These are phyloP conservation scores for Armadillidium nasatum DNA, from an alignment of 1,140 invertebrate genomes.

Conservation along the genomic window DNA sequence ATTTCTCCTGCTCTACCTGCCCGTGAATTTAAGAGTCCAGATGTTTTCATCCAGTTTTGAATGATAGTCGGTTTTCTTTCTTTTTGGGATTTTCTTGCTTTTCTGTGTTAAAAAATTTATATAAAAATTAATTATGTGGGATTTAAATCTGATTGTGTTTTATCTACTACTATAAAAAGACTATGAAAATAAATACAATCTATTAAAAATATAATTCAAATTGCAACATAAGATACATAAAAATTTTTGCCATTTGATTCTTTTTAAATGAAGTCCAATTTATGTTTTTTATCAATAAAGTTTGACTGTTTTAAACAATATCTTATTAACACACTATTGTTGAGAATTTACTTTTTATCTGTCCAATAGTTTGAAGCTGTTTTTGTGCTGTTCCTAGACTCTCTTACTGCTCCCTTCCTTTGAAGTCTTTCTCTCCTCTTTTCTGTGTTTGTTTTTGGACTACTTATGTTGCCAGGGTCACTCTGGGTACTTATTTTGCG, in stretches of 20 bases:
- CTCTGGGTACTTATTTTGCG: conserved; percentile 35
- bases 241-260: too few species aligned
- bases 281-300: too few species aligned
- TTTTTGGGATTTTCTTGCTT: conserved; percentile 30
- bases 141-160: too few species aligned
- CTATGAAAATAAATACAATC: too few species aligned
- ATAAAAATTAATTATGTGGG: not conserved
- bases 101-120: conserved; percentile 22
- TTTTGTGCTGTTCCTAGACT: not conserved
- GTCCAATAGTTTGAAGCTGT: too few species aligned
- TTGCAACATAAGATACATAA: too few species aligned
- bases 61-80: conserved; percentile 37
- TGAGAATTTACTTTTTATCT: too few species aligned
- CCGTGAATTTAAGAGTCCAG: conserved; percentile 48
- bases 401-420: conserved; percentile 34
- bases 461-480: conserved; percentile 27
- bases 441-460: not conserved
- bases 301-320: too few species aligned
- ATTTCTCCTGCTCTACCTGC: conserved; percentile 53
- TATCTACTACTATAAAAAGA: too few species aligned
- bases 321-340: too few species aligned
- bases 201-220: too few species aligned
- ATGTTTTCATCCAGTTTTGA: not conserved
- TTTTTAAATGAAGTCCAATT: too few species aligned
- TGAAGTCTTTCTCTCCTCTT: conserved; percentile 11